Evolutionary conservation across 2,888 invertebrate species (phyloP), one percentile per base, ranked within the genome.

Genomic region (Bhutanitis thaidina): DNA sequence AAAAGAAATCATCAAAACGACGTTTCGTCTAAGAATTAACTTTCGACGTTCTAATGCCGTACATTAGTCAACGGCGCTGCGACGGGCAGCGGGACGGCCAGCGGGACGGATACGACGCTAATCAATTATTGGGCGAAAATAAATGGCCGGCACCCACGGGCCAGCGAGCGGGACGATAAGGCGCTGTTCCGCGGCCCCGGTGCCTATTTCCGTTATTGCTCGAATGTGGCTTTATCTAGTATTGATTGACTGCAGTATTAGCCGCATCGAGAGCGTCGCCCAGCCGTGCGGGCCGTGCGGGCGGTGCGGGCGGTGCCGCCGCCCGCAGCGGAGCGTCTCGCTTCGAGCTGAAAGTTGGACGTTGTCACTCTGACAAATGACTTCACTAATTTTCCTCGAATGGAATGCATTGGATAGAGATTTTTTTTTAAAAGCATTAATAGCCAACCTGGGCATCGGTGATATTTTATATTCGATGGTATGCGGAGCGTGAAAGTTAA

Each of bases 71-170:
- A 15, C 12, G 41, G 15, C 14, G 12, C 4, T 13, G 9, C 35
- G 41, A 48, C 15, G 48, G 41, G 35, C 40, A 36, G n/a, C n/a
- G n/a, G n/a, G n/a, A n/a, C n/a, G n/a, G n/a, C n/a, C n/a, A 35
- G 20, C 35, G 10, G 13, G 16, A 14, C 49, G 49, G 49, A 49
- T 49, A 49, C 43, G 49, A 49, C 32, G 38, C 30, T 38, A 37
- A 49, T 49, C 49, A 49, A 49, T 49, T 49, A 43, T 43, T 38
- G 37, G 38, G 38, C 38, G 49, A 49, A 41, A 49, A 49, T 43
- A 43, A 43, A 49, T 49, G 38, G 38, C 32, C 43, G 30, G 43
- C 43, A 29, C 49, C 49, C 49, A 49, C 49, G 48, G n/a, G 40
- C 15, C 37, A 13, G 45, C 37, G 37, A 29, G 20, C 9, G 16